These are phyloP conservation scores for Parauchenoglanis ngamensis DNA, from an alignment of 2,797 vertebrate species.

Conservation along the genomic window DNA sequence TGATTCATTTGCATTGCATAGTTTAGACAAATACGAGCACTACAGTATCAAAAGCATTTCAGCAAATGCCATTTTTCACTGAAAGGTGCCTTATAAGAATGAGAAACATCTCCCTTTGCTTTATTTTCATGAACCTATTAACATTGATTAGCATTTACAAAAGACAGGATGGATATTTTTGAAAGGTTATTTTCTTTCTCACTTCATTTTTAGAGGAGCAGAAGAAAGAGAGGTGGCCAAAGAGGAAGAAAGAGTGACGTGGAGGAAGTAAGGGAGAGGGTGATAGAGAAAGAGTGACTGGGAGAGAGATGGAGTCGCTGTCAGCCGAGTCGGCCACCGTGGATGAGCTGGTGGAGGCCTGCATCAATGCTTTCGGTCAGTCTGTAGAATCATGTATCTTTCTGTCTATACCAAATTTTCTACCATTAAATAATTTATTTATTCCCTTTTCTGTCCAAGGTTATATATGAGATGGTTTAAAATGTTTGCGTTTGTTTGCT, in stretches of 20 bases:
- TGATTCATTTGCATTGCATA: neutral
- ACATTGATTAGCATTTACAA: neutral
- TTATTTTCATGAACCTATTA: too few relatives aligned
- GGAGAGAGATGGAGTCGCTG: constrained; percentile 66
- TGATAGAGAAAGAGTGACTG: neutral
- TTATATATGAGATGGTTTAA: neutral
- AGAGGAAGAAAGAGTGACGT: constrained; percentile 19
- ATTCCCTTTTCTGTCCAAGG: neutral
- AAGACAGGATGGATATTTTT: neutral
- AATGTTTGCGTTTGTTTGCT: constrained; percentile 27
- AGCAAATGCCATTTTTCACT: neutral
- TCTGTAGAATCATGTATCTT: neutral
- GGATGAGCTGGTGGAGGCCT: constrained; percentile 82
- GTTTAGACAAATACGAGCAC: neutral
- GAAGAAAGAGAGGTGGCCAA: neutral
- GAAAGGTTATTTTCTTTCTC: neutral
- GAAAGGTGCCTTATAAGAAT: neutral
- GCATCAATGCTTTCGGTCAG: constrained; percentile 84
- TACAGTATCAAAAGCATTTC: neutral
- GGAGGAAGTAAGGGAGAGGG: constrained; percentile 9
- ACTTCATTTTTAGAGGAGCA: neutral
- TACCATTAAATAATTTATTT: neutral
- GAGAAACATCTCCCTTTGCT: neutral
- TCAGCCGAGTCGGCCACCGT: constrained; percentile 80
- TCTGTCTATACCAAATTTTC: neutral